A percentile compares a stretch with the other conserved stretches of the same genome.
Conservation (phyloP, 2,797 vertebrate genomes). For the Ptychadena robeensis region DNA sequence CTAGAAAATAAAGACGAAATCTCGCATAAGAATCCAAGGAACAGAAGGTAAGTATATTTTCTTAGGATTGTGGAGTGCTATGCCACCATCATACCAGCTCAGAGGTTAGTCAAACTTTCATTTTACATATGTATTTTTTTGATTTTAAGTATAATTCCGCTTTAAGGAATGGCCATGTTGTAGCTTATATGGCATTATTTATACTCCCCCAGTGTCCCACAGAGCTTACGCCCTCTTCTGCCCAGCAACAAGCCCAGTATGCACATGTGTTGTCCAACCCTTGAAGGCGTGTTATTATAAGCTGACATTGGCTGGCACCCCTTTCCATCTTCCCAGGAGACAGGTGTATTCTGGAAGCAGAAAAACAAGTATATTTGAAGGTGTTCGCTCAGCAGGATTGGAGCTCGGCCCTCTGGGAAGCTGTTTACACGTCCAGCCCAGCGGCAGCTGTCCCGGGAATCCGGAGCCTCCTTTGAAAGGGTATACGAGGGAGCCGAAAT, state of each 20-base stretch:
- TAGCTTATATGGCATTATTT: too few relatives aligned
- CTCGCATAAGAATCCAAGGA: too few relatives aligned
- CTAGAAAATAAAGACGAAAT: too few relatives aligned
- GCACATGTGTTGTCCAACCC: not conserved
- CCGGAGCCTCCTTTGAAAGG: constrained; percentile 15
- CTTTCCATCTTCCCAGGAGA: constrained; percentile 3
- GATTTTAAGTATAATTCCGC: too few relatives aligned
- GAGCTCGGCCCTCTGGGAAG: not conserved
- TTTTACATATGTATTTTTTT: too few relatives aligned
- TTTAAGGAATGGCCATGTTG: too few relatives aligned
- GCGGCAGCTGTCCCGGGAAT: constrained; percentile 52
- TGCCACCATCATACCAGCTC: too few relatives aligned
- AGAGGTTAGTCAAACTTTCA: too few relatives aligned
- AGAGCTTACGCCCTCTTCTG: not conserved
- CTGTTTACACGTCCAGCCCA: constrained; percentile 57
- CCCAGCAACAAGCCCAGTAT: not conserved
- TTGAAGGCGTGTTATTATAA: not conserved
- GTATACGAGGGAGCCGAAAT: constrained; percentile 14
- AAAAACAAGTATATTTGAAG: constrained; percentile 59
- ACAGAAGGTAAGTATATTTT: too few relatives aligned
- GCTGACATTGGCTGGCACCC: not conserved
- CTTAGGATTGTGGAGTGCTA: too few relatives aligned
- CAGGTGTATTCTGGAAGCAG: constrained; percentile 40
- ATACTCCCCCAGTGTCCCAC: too few relatives aligned
- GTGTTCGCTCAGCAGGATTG: constrained; percentile 49